Conservation (phyloP, 2,797 vertebrate species). For the Silurus lanzhouensis region DNA sequence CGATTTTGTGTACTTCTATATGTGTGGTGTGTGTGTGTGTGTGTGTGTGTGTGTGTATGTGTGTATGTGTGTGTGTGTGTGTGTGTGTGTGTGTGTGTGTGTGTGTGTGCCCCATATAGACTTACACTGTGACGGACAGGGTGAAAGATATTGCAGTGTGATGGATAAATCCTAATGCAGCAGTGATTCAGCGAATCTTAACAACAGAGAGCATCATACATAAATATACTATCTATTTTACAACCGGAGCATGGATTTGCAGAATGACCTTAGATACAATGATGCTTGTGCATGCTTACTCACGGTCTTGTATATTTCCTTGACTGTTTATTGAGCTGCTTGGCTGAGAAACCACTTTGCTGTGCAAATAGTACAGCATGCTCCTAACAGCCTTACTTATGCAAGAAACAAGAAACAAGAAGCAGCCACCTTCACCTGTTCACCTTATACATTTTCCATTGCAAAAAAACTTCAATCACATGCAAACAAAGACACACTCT, state of each 20-base stretch:
- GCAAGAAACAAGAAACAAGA: conserved; percentile 20
- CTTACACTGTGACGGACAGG: not conserved
- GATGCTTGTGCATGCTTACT: not conserved
- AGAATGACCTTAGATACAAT: not conserved
- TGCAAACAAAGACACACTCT: conserved; percentile 9
- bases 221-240: conserved; percentile 23
- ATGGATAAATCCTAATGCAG: conserved; percentile 30
- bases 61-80: too few species aligned
- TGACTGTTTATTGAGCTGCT: not conserved
- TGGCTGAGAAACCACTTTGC: conserved; percentile 4
- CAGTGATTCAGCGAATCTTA: conserved; percentile 38
- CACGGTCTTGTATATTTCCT: not conserved
- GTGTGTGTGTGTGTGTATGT: too few species aligned
- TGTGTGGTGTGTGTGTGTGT: not conserved
- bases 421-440: conserved; percentile 18
- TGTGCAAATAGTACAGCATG: not conserved
- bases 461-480: conserved; percentile 11
- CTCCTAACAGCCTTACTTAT: conserved; percentile 5
- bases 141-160: not conserved
- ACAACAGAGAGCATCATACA: conserved; percentile 10
- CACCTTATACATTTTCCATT: conserved; percentile 21
- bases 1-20: not conserved
- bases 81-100: too few species aligned
- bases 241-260: conserved; percentile 12
- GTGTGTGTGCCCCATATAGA: not conserved